A percentile compares a stretch with the other conserved stretches of the same genome.
Conservation (phyloP, 2,797 vertebrate species). For the Geotrypetes seraphini region DNA sequence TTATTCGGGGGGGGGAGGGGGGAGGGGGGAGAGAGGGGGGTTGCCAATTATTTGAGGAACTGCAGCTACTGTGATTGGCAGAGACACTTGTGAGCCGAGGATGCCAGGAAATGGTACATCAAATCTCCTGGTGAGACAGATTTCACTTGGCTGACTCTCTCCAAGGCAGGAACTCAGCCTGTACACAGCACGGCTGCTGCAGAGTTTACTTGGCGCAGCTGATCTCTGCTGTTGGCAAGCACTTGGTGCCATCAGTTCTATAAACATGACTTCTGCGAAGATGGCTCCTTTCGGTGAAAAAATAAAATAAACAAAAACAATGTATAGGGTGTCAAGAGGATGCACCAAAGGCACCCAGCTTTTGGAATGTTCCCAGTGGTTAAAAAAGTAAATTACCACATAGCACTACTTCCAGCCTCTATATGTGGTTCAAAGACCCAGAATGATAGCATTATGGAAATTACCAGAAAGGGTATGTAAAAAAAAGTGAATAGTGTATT, state of each 20-base stretch:
- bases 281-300: constrained; percentile 27
- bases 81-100: not conserved
- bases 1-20: constrained; percentile 30
- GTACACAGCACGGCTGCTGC: not conserved
- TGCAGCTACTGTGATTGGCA: constrained; percentile 21
- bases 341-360: constrained; percentile 18
- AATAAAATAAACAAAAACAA: too few species aligned
- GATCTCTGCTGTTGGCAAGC: not conserved
- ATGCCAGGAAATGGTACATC: constrained; percentile 15
- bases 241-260: constrained; percentile 32
- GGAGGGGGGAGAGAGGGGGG: too few species aligned
- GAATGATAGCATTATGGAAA: too few species aligned
- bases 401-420: constrained; percentile 3
- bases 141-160: constrained; percentile 11
- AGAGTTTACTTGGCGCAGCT: not conserved
- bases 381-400: constrained; percentile 25
- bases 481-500: too few species aligned
- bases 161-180: constrained; percentile 1
- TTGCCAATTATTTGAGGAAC: constrained; percentile 34
- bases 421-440: not conserved
- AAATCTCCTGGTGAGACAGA: constrained; percentile 14
- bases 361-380: too few species aligned
- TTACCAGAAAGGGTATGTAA: too few species aligned
- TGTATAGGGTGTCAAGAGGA: constrained; percentile 24
- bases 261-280: constrained; percentile 14